Percentiles rank a stretch among this genome's conserved stretches.
Conservation (phyloP, 2,797 vertebrate genomes). For the Phalloptychus januarius region DNA sequence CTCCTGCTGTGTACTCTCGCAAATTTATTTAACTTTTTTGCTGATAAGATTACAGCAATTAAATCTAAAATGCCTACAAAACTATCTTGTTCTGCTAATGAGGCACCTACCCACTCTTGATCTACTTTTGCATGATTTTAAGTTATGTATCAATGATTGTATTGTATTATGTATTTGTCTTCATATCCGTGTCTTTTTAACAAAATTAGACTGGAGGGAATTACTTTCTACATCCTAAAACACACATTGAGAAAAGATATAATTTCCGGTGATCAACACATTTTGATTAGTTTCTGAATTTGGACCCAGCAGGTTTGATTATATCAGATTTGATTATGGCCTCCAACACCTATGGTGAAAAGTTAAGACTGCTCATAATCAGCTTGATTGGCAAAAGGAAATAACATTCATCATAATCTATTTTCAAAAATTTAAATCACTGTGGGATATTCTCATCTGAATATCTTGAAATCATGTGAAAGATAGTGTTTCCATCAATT, state of each 20-base stretch:
- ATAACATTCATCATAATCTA: slow-evolving; percentile 42
- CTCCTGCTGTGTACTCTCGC: neutral
- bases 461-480: slow-evolving; percentile 33
- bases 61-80: neutral
- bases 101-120: no score
- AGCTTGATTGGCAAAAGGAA: slow-evolving; percentile 45
- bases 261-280: slow-evolving; percentile 33
- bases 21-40: neutral
- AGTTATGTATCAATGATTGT: no score
- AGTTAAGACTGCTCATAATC: slow-evolving; percentile 41
- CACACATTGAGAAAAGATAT: slow-evolving; percentile 18
- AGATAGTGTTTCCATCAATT: slow-evolving; percentile 42
- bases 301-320: slow-evolving; percentile 50
- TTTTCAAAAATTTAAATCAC: slow-evolving; percentile 44
- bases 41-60: neutral
- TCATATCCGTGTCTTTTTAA: neutral
- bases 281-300: slow-evolving; percentile 53
- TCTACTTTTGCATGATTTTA: no score
- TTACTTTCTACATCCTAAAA: neutral
- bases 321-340: slow-evolving; percentile 33
- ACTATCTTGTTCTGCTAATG: neutral
- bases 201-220: neutral
- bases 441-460: slow-evolving; percentile 28
- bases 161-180: no score
- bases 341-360: slow-evolving; percentile 30